phyloP scores from a whole-genome alignment of 53 echinoderm and acorn worm genomes.

The Paelopatides confundens region DNA sequence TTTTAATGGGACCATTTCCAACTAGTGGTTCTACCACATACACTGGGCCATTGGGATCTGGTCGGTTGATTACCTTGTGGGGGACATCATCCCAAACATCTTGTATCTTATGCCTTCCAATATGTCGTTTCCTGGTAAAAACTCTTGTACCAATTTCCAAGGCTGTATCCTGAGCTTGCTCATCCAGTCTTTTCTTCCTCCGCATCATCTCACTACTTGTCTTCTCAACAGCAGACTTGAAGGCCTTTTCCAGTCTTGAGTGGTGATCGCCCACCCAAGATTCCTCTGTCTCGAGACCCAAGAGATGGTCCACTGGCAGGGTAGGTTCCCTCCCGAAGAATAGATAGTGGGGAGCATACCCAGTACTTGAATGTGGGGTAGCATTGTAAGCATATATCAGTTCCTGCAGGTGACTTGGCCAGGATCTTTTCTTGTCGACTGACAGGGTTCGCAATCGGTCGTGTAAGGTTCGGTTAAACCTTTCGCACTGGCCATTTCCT shows the following conservation, averaged over 20 bases:
- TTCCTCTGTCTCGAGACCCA: slow-evolving; percentile 19
- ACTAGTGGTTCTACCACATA: slow-evolving; percentile 23
- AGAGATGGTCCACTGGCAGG: slow-evolving; percentile 48
- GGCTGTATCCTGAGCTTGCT: slow-evolving; percentile 6
- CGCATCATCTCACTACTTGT: slow-evolving; percentile 39
- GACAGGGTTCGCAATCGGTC: slow-evolving; percentile 62
- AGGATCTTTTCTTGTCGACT: slow-evolving; percentile 43
- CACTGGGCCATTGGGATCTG: slow-evolving; percentile 36
- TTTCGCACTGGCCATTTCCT: slow-evolving; percentile 46
- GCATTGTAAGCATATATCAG: slow-evolving; percentile 48
- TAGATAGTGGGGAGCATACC: slow-evolving; percentile 62
- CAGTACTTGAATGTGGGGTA: slow-evolving; percentile 61
- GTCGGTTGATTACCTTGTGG: slow-evolving; percentile 16
- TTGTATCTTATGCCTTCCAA: slow-evolving; percentile 42
- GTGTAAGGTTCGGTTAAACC: slow-evolving; percentile 70
- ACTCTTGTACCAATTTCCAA: slow-evolving; percentile 46
- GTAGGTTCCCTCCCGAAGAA: slow-evolving; percentile 66
- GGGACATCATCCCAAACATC: slow-evolving; percentile 39
- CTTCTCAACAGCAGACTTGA: slow-evolving; percentile 12
- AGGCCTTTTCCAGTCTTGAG: slow-evolving; percentile 29
- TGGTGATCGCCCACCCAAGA: slow-evolving; percentile 58
- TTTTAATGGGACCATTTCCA: slow-evolving; percentile 1
- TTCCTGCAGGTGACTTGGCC: slow-evolving; percentile 59
- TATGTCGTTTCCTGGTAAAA: slow-evolving; percentile 24
- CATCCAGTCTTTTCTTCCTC: neutral